Evolutionary conservation across 2,113 vertebrate genomes (phyloP), one percentile per base, ranked within the genome.

Genomic region (Daubentonia madagascariensis): DNA sequence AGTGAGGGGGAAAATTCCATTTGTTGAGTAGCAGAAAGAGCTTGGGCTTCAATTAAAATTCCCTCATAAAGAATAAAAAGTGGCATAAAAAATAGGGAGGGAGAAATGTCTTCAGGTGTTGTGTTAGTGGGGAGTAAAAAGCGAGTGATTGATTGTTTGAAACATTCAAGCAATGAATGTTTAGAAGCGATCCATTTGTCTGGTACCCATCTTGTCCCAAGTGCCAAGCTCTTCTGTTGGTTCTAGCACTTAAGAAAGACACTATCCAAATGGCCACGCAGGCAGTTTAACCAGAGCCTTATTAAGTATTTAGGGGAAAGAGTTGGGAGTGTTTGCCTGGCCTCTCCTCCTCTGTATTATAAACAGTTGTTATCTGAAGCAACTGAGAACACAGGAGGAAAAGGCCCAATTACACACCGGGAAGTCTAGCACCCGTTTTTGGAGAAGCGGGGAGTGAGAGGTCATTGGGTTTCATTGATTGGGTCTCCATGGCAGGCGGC

Each of bases 391-490:
- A 95, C 96, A 97, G 97, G 94, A 97, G 98, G 96, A 97, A 98
- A 98, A 98, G 98, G 98, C 98, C 98, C 98, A 97, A 96, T 97
- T 97, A 96, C 97, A 97, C 98, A 97, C 98, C 98, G 98, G 98
- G 98, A 99, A 99, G 98, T 97, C 85, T 94, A 93, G 96, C 95
- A 89, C 96, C 83, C 65, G 84, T 97, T 98, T 97, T 45, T 20
- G 89, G 98, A 54, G 97, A 94, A 97, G 96, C 97, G 96, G 97
- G 98, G 97, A 97, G 96, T 92, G 40, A 98, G 97, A 97, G 97
- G 97, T 98, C 98, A 80, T 98, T 98, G 98, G 98, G 98, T 99
- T 99, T 99, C 99, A 98, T 97, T 98, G 98, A 98, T 98, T 98
- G 97, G 99, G 98, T 99, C 98, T 98, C 98, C 79, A 85, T 98